phyloP scores from a whole-genome alignment of 1,140 invertebrate species.

The Polypedilum vanderplanki region DNA sequence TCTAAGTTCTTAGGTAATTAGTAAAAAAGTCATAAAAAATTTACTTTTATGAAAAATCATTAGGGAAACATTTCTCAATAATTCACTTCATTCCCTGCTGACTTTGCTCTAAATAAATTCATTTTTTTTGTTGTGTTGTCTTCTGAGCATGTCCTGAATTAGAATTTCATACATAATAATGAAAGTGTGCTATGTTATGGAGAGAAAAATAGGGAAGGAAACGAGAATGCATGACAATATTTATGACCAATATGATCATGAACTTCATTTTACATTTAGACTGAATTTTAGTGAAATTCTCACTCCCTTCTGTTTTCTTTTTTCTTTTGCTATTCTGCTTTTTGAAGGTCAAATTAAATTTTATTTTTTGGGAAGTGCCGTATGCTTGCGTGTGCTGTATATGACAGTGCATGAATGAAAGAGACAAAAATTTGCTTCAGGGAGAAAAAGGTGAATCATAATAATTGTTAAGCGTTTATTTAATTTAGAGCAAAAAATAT shows the following conservation, averaged over 20 bases:
- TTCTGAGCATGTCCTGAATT: neutral
- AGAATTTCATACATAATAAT: neutral
- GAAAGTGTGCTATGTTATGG: neutral
- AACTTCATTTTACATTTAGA: neutral
- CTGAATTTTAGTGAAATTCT: neutral
- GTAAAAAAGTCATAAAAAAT: neutral
- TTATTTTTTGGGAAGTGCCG: neutral
- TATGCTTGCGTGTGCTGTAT: neutral
- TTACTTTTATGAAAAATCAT: neutral
- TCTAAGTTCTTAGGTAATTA: too few species aligned
- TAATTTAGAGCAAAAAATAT: too few species aligned
- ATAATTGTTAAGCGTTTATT: neutral
- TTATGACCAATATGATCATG: neutral
- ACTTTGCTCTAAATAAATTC: neutral
- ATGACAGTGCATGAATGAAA: neutral
- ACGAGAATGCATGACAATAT: neutral
- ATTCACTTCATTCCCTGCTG: neutral
- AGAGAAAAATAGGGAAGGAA: neutral
- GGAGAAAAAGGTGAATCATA: neutral
- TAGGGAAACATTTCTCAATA: neutral
- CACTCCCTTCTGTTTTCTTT: too few species aligned
- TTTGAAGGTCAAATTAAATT: neutral
- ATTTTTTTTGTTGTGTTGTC: neutral
- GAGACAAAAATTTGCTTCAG: neutral
- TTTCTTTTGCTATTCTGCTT: neutral